phyloP scores from a whole-genome alignment of 2,113 vertebrate species.

The Tetrao urogallus region DNA sequence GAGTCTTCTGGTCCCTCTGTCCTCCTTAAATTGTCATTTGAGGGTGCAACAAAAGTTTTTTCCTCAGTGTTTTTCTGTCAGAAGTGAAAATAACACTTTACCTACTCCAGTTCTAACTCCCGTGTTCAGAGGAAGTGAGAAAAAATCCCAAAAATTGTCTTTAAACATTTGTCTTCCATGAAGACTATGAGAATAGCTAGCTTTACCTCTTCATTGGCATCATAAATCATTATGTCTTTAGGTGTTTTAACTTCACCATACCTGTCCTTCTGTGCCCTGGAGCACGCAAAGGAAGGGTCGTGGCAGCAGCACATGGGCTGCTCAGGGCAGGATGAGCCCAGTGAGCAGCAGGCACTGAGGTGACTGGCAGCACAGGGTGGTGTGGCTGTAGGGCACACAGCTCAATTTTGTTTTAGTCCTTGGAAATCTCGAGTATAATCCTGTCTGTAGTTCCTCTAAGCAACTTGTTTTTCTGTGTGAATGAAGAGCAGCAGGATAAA shows the following conservation, averaged over 20 bases:
- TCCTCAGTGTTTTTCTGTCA: neutral
- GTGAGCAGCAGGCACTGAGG: neutral
- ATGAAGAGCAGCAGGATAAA: neutral
- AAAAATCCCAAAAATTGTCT: neutral
- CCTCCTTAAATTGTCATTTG: neutral
- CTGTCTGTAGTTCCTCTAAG: neutral
- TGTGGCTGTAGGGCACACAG: accelerated
- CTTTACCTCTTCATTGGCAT: neutral
- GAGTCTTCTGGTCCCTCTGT: neutral
- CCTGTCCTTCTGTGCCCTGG: neutral
- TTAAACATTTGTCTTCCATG: neutral
- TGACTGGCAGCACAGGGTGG: neutral
- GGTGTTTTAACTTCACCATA: accelerated
- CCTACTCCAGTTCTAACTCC: neutral
- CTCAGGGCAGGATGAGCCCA: accelerated
- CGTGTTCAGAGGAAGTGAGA: neutral
- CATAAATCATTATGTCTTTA: neutral
- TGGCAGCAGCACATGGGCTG: neutral
- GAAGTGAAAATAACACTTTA: neutral
- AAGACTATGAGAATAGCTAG: neutral
- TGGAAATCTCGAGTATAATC: neutral
- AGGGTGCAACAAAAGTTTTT: accelerated
- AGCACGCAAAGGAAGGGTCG: accelerated
- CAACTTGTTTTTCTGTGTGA: neutral
- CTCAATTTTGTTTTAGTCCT: neutral